Conservation (phyloP, 2,797 vertebrate genomes). For the Acanthurus leucopareius region DNA sequence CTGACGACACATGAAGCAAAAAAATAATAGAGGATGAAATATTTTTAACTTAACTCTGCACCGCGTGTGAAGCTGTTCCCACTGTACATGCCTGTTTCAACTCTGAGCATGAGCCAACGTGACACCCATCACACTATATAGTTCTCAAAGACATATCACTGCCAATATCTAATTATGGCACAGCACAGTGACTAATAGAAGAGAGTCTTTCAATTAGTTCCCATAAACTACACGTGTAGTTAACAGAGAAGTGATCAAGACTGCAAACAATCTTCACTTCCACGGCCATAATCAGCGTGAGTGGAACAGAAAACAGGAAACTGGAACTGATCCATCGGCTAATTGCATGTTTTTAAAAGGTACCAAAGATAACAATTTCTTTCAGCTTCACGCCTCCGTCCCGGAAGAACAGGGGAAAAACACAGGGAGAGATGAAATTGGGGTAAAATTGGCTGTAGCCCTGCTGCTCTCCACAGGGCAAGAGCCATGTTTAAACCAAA, state of each 20-base stretch:
- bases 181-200: constrained; percentile 32
- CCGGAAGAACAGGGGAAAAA: constrained; percentile 40
- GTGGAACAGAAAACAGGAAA: constrained; percentile 41
- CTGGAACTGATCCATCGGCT: constrained; percentile 46
- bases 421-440: constrained; percentile 49
- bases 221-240: constrained; percentile 34
- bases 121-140: constrained; percentile 46
- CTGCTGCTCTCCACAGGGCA: constrained; percentile 58
- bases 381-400: constrained; percentile 54
- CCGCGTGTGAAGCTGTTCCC: background rate
- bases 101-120: constrained; percentile 28
- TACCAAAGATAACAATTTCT: constrained; percentile 67
- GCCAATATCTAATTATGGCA: constrained; percentile 43
- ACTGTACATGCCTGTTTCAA: background rate
- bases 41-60: background rate
- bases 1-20: background rate
- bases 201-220: constrained; percentile 59
- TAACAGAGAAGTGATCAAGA: constrained; percentile 39
- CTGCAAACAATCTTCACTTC: constrained; percentile 39
- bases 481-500: constrained; percentile 73
- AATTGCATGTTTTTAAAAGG: constrained; percentile 64
- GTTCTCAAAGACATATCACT: constrained; percentile 40
- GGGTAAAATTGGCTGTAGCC: constrained; percentile 47
- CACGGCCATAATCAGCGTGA: constrained; percentile 33
- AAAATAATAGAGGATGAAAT: background rate